Conservation (phyloP, 1,140 invertebrate species). For the Thaumetopoea pityocampa region DNA sequence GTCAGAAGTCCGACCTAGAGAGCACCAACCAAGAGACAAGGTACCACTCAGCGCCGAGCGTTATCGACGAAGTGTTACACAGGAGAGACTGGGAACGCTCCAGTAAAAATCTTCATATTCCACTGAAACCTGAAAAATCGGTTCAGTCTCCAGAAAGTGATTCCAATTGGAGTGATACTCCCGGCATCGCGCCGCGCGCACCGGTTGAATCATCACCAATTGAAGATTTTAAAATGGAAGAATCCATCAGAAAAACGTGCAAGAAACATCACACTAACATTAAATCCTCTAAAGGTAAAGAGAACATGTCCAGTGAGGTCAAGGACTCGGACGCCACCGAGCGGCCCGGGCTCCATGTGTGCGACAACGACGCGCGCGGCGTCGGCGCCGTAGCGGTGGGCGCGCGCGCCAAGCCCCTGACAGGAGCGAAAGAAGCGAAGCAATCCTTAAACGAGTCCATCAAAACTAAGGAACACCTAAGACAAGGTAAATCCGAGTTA, state of each 20-base stretch:
- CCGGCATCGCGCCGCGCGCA: constrained; percentile 15
- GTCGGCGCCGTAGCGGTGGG: too few relatives aligned
- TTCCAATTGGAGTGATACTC: constrained; percentile 11
- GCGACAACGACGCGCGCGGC: too few relatives aligned
- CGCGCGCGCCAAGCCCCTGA: constrained; percentile 13
- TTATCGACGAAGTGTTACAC: constrained; percentile 59
- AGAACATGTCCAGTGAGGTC: constrained; percentile 33
- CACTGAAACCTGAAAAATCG: constrained; percentile 34
- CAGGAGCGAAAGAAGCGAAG: constrained; percentile 50
- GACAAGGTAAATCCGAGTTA: constrained; percentile 22
- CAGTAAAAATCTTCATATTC: constrained; percentile 52
- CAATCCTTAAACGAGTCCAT: constrained; percentile 57
- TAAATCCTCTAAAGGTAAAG: constrained; percentile 47
- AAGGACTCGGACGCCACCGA: constrained; percentile 55
- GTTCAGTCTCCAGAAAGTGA: background rate
- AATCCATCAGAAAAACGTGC: constrained; percentile 31
- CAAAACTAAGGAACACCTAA: constrained; percentile 37
- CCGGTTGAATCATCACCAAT: constrained; percentile 20
- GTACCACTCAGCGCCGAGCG: constrained; percentile 64
- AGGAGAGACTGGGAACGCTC: constrained; percentile 64
- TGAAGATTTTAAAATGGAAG: constrained; percentile 14
- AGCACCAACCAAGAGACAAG: constrained; percentile 27
- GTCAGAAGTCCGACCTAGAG: constrained; percentile 46
- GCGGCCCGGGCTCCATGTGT: constrained; percentile 42
- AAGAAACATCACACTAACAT: constrained; percentile 67